A percentile compares a stretch with the other conserved stretches of the same genome.
Evolutionary conservation across 2,113 vertebrate genomes (phyloP).

Genomic region (Grammomys surdaster): DNA sequence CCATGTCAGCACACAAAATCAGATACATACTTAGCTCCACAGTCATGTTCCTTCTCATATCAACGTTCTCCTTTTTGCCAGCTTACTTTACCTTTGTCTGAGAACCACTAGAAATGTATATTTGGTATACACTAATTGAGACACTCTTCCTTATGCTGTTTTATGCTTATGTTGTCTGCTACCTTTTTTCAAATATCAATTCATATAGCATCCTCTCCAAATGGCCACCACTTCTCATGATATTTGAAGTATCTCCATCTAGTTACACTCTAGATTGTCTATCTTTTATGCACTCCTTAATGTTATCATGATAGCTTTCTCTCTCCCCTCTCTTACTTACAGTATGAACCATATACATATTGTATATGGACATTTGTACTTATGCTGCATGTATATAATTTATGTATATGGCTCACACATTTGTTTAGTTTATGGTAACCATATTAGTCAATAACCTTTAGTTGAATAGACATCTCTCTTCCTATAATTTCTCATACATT

Average conservation of each 20-base stretch:
- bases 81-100: slow-evolving; percentile 17
- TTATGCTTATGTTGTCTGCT: background rate
- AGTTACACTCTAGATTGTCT: background rate
- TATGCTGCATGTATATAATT: background rate
- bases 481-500: background rate
- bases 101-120: background rate
- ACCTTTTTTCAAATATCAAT: background rate
- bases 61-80: background rate
- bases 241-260: slow-evolving; percentile 27
- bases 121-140: background rate
- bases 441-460: background rate
- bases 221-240: background rate
- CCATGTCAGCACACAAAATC: background rate
- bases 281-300: background rate
- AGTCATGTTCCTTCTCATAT: background rate
- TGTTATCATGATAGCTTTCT: background rate
- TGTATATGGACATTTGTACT: background rate
- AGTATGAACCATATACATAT: too few species aligned
- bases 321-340: background rate
- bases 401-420: background rate
- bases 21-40: background rate
- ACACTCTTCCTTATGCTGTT: background rate
- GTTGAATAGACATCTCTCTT: background rate
- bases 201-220: background rate
- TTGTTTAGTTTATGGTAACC: background rate